Percentiles rank a stretch among this genome's conserved stretches.
Conservation (phyloP, 2,888 invertebrate genomes). For the Malacosoma neustria region DNA sequence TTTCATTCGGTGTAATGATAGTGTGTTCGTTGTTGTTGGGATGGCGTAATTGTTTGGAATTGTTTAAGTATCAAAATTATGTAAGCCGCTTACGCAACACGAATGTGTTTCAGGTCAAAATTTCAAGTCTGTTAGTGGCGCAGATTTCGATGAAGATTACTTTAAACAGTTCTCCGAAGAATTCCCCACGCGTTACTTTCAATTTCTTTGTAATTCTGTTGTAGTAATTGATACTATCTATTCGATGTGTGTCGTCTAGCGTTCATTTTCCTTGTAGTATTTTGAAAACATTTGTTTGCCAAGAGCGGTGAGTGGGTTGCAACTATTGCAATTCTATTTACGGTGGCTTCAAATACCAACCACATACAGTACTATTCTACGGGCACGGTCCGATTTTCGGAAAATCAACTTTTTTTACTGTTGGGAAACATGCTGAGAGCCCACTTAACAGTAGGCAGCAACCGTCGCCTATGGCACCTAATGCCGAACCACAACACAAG, state of each 20-base stretch:
- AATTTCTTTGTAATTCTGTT: background rate
- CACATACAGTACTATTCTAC: too few species aligned
- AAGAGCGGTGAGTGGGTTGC: too few species aligned
- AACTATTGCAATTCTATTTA: too few species aligned
- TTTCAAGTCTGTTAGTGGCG: background rate
- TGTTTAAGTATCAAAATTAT: slow-evolving; percentile 28
- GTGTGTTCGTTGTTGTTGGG: slow-evolving; percentile 25
- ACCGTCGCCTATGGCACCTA: too few species aligned
- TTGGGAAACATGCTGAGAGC: too few species aligned
- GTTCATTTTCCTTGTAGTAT: background rate
- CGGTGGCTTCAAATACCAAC: too few species aligned
- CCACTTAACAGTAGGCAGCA: too few species aligned
- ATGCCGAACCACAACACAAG: too few species aligned
- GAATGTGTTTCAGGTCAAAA: slow-evolving; percentile 9
- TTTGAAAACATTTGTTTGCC: too few species aligned
- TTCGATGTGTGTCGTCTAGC: background rate
- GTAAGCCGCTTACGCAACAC: slow-evolving; percentile 22
- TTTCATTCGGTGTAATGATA: slow-evolving; percentile 19
- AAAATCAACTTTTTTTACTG: too few species aligned
- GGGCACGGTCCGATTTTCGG: too few species aligned
- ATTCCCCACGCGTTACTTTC: background rate
- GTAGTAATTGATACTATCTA: background rate
- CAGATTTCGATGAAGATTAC: background rate
- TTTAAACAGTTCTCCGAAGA: background rate
- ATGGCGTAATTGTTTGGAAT: slow-evolving; percentile 36